Conservation (phyloP, 2,113 vertebrate genomes). For the Salvelinus sp. region DNA sequence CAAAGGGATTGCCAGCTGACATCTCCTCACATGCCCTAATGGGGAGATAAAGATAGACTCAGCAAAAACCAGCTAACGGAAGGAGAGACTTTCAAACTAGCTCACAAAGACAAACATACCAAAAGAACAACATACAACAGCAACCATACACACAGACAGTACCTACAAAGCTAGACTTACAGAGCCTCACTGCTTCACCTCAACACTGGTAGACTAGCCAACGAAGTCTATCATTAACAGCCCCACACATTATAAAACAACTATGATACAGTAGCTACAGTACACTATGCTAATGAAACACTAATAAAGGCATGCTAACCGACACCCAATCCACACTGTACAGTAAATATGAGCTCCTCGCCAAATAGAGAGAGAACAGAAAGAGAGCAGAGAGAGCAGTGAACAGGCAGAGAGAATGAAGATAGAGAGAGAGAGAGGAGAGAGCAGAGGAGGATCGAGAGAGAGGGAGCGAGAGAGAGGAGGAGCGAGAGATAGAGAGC, state of each 20-base stretch:
- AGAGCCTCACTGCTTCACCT: neutral
- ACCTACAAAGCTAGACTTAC: neutral
- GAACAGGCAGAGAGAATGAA: neutral
- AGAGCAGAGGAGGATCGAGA: too few species aligned
- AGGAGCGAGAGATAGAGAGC: too few species aligned
- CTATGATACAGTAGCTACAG: too few species aligned
- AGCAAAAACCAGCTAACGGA: neutral
- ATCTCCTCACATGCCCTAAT: neutral
- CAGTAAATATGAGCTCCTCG: too few species aligned
- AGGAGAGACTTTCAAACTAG: neutral
- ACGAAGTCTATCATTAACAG: too few species aligned
- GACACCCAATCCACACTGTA: too few species aligned
- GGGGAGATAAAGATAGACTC: neutral
- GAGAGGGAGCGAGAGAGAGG: too few species aligned
- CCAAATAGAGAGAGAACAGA: neutral
- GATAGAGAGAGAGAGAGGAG: neutral
- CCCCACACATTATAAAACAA: too few species aligned
- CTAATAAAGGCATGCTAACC: too few species aligned
- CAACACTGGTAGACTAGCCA: too few species aligned
- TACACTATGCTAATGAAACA: too few species aligned
- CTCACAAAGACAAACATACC: neutral
- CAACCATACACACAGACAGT: conserved; percentile 1
- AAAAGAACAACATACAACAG: too few species aligned
- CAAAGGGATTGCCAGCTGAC: neutral
- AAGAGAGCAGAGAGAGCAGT: neutral